Evolutionary conservation across 1,140 invertebrate species (phyloP), one percentile per base, ranked within the genome.

Genomic region (Caenorhabditis inopinata): DNA sequence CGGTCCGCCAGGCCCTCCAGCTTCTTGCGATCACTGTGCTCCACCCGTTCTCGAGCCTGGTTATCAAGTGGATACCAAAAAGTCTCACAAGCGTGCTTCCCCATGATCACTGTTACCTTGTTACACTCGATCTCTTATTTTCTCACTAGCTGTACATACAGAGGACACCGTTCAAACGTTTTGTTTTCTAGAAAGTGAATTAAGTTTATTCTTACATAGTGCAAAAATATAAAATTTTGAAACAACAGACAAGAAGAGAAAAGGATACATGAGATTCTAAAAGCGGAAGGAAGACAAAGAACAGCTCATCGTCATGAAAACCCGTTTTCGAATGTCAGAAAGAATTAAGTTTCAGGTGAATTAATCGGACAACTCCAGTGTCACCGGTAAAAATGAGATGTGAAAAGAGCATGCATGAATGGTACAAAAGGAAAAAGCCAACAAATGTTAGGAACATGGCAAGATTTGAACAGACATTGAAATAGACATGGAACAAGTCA

Each of bases 381-480:
- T 68, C 58, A 68, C 58, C 58, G 58, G 58, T 68, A 68, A 32
- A 68, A 42, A 68, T 21, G 25, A 16, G 18, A 27, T 21, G 14
- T 7, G 14, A 7, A n/a, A 9, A 25, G 32, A 32, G 27, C 11
- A 68, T 29, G 16, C 11, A 25, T 58, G 58, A 68, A 68, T 68
- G 58, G 32, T 68, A 68, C 58, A 68, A 18, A 38, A 68, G 23
- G 38, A 23, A 53, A 25, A 25, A 51, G 21, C n/a, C n/a, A 68
- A 42, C 21, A 35, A 68, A 35, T 11, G 38, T 21, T 9, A 21
- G 21, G 25, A 11, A 42, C n/a, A 68, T 14, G 58, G 58, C 58
- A 68, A 68, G 58, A 68, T 68, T 68, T 68, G 32, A 68, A 68
- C 58, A 68, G 21, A 68, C 29, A 68, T 29, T 68, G 58, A 68